Evolutionary conservation across 2,888 invertebrate species (phyloP), one percentile per base, ranked within the genome.

Genomic region (Patella caerulea): DNA sequence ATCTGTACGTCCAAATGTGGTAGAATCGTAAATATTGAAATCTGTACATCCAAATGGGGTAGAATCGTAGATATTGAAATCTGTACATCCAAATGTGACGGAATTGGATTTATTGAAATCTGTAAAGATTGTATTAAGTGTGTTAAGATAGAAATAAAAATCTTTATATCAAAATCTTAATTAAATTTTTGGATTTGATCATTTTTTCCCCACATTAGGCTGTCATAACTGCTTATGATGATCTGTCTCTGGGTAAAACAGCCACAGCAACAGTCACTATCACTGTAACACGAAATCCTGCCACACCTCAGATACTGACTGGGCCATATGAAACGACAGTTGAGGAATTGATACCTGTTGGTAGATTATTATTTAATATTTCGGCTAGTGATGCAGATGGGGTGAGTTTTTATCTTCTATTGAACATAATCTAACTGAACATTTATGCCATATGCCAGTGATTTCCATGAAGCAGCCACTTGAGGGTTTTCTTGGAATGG

Each of bases 241-340:
- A 81, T 73, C 72, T 78, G n/a, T 83, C 83, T 24, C 83, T 86
- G 24, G 71, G 71, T 14, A 79, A 81, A 74, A 78, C 84, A 3
- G 82, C 86, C 7, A 90, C 89, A 29, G 87, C 88, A n/a, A 84
- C 85, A 3, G 86, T 90, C 9, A 80, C 78, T 3, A 78, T 90
- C 17, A 80, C 72, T 17, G 88, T 90, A 1, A 83, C 81, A n/a
- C 82, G 89, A 53, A 90, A 90, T 81, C 59, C 73, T 5, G 71
- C 82, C 5, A 45, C 78, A 4, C 65, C 65, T 65, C 11, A 14
- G 11, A 24, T 65, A 24, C 11, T 3, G 3, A 0, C 2, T 24
- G 24, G 14, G 2, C 19, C 19, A 65, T 82, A 83, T 70, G 59
- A n/a, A 14, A 81, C 71, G 12, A 82, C 78, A 11, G 85, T 90